Evolutionary conservation across 2,113 vertebrate species (phyloP).

Genomic region (Calyptommatus sinebrachiatus): DNA sequence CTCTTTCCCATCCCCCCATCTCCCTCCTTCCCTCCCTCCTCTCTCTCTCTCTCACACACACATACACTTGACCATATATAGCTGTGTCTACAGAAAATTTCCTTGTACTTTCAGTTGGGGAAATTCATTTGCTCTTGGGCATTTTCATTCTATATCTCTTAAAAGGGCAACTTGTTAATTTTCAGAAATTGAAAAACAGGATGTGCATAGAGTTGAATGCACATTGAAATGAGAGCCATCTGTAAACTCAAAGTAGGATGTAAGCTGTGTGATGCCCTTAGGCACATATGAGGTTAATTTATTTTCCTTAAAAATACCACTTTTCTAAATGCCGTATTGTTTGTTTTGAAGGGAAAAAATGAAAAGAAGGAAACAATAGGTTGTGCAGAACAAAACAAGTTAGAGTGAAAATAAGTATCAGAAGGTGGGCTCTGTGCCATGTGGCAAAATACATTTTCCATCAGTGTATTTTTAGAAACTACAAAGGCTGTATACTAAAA

Average conservation of each 20-base stretch:
- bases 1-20: constrained; percentile 4
- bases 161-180: constrained; percentile 37
- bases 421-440: constrained; percentile 48
- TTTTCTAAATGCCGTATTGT: constrained; percentile 51
- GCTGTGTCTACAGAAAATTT: background rate
- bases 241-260: constrained; percentile 46
- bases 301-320: constrained; percentile 55
- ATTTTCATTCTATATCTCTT: constrained; percentile 16
- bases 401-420: constrained; percentile 59
- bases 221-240: constrained; percentile 58
- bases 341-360: constrained; percentile 63
- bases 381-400: constrained; percentile 60
- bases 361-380: constrained; percentile 58
- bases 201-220: background rate
- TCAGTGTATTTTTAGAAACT: constrained; percentile 55
- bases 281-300: constrained; percentile 49
- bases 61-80: background rate
- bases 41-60: background rate
- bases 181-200: constrained; percentile 27
- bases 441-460: constrained; percentile 58
- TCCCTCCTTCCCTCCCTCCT: too few species aligned
- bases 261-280: constrained; percentile 26
- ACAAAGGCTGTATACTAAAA: constrained; percentile 34
- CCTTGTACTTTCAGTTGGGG: background rate
- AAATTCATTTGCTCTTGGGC: background rate